Evolutionary conservation across 2,888 invertebrate genomes (phyloP).

Genomic region (Elegia similella): DNA sequence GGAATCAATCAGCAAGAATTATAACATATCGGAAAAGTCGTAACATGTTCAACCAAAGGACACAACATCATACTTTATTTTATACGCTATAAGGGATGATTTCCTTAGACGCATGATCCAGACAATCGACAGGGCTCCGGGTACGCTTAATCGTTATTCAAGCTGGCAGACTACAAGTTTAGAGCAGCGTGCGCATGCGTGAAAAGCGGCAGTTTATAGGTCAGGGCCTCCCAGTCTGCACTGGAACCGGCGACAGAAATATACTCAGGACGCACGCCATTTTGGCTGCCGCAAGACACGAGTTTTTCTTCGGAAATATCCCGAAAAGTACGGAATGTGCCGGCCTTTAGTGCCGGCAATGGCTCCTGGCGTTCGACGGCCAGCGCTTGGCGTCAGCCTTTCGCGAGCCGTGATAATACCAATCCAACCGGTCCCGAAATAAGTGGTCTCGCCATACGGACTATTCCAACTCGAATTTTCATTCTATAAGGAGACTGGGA

Average conservation of each 20-base stretch:
- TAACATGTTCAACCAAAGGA: slow-evolving; percentile 6
- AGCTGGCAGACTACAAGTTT: slow-evolving; percentile 62
- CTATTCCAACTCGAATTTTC: slow-evolving; percentile 38
- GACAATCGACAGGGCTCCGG: slow-evolving; percentile 58
- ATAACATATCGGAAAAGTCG: slow-evolving; percentile 17
- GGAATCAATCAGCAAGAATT: slow-evolving; percentile 45
- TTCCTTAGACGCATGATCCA: slow-evolving; percentile 48
- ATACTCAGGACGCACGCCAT: slow-evolving; percentile 60
- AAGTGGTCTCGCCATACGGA: slow-evolving; percentile 46
- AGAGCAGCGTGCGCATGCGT: slow-evolving; percentile 67
- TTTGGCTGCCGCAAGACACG: slow-evolving; percentile 35
- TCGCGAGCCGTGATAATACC: slow-evolving; percentile 37
- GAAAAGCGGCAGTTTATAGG: slow-evolving; percentile 61
- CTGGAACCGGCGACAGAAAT: slow-evolving; percentile 62
- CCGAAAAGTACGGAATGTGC: slow-evolving; percentile 37
- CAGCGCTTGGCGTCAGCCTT: slow-evolving; percentile 28
- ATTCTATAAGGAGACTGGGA: slow-evolving; percentile 42
- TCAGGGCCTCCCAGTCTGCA: slow-evolving; percentile 73
- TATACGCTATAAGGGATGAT: slow-evolving; percentile 40
- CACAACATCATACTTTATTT: slow-evolving; percentile 32
- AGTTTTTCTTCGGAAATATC: slow-evolving; percentile 20
- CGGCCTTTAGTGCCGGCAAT: slow-evolving; percentile 26
- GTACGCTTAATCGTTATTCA: slow-evolving; percentile 74
- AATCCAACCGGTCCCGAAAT: slow-evolving; percentile 46
- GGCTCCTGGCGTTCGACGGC: slow-evolving; percentile 26